Percentiles rank a stretch among this genome's conserved stretches.
These are phyloP conservation scores for Heterodera carotae DNA, from an alignment of 1,140 invertebrate genomes.

Conservation along the genomic window DNA sequence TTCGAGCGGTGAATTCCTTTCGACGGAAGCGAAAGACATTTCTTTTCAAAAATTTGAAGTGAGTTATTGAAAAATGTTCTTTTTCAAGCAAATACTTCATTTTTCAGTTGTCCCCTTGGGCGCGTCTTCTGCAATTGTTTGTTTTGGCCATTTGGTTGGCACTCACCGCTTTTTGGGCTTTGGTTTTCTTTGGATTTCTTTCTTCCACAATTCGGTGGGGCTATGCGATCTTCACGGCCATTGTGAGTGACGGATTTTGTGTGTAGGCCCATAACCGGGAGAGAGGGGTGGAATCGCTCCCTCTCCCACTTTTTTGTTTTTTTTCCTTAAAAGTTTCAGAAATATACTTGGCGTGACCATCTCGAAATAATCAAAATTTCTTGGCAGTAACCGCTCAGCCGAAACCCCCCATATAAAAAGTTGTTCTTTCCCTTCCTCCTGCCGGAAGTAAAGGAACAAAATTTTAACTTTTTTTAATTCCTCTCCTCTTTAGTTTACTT, in stretches of 20 bases:
- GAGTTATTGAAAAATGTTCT: constrained; percentile 34
- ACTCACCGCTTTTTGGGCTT: constrained; percentile 48
- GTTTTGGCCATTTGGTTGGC: constrained; percentile 48
- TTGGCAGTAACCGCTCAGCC: too few relatives aligned
- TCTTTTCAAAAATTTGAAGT: constrained; percentile 18
- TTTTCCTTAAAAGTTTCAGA: too few relatives aligned
- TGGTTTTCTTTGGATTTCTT: constrained; percentile 42
- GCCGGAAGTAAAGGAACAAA: too few relatives aligned
- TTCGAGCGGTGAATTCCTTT: constrained; percentile 24
- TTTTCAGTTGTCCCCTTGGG: constrained; percentile 43
- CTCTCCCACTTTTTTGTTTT: too few relatives aligned
- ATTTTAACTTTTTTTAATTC: too few relatives aligned
- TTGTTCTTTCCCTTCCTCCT: too few relatives aligned
- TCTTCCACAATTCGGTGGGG: constrained; percentile 24
- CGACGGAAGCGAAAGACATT: constrained; percentile 7
- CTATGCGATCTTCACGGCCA: neutral
- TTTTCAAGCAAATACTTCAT: constrained; percentile 7
- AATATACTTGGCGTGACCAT: too few relatives aligned
- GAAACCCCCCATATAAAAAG: too few relatives aligned
- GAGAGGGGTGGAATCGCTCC: too few relatives aligned
- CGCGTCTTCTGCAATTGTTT: constrained; percentile 37
- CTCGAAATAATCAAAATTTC: too few relatives aligned
- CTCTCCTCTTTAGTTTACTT: too few relatives aligned
- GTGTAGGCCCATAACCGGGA: too few relatives aligned
- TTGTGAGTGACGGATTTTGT: neutral